Conservation (phyloP, 2,888 invertebrate genomes). For the Chouioia cunea region DNA sequence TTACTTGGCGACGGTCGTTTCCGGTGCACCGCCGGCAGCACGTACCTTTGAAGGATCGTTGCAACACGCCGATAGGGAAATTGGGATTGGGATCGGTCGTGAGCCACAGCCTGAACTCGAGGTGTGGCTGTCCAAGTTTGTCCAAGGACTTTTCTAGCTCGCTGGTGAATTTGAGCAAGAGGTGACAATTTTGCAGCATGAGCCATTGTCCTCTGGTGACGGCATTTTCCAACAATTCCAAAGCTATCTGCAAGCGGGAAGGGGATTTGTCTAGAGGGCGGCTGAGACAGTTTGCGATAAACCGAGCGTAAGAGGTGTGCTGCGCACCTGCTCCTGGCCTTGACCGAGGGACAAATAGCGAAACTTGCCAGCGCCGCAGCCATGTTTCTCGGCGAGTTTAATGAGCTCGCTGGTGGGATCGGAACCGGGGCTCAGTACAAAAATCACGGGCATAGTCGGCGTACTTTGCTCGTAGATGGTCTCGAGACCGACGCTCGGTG, state of each 20-base stretch:
- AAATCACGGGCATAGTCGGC: constrained; percentile 88
- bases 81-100: constrained; percentile 89
- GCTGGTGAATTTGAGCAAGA: constrained; percentile 83
- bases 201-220: constrained; percentile 88
- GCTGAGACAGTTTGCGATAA: no score
- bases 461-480: constrained; percentile 88
- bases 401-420: constrained; percentile 91
- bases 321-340: constrained; percentile 86
- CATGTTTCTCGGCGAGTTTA: constrained; percentile 80
- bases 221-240: constrained; percentile 77
- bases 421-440: constrained; percentile 93
- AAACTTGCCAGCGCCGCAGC: constrained; percentile 79
- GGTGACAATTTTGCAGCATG: constrained; percentile 93
- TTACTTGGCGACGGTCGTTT: no score
- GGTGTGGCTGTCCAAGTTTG: constrained; percentile 83
- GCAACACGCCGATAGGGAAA: constrained; percentile 92
- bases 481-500: constrained; percentile 82
- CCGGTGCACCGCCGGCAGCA: no score
- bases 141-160: constrained; percentile 88
- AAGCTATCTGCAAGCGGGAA: constrained; percentile 75
- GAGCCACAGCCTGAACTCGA: constrained; percentile 92
- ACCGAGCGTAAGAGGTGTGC: no score
- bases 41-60: no score
- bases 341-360: constrained; percentile 92
- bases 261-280: no score